Evolutionary conservation across 1,140 invertebrate species (phyloP), one percentile per base, ranked within the genome.

Genomic region (Bombus confusus): DNA sequence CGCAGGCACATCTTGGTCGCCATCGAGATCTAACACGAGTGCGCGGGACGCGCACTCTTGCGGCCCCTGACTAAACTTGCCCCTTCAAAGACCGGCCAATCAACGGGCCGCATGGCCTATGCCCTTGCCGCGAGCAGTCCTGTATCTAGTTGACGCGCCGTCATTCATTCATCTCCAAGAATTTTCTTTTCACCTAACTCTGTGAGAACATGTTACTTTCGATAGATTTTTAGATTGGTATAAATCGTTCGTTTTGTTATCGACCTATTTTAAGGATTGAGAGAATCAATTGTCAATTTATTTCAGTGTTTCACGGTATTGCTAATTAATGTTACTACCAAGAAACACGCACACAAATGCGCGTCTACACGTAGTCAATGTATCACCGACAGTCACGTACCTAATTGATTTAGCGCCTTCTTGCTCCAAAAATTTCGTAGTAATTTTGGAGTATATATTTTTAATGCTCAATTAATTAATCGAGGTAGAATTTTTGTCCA

Each of bases 21-120:
- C 89, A 90, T 90, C 89, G 89, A 89, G 69, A 83, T 83, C 89
- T 90, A 77, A 80, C 88, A 87, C 86, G 66, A 78, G 86, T 89
- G 85, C 86, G 80, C 88, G 88, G 34, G 28, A 64, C 76, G 64
- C 87, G 87, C 71, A n/a, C 64, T 62, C 88, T 75, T 64, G 79
- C 88, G 84, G 79, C 15, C 66, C 37, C 85, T 87, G 13, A 0
- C 37, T 59, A 78, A 86, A 85, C 75, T 69, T 75, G 66, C 57
- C 75, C 37, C 43, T 68, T 76, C 79, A 80, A 82, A 80, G 78
- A 37, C 76, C 85, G 87, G 87, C 87, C 88, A 89, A 90, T 84
- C 85, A 89, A 78, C 85, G 77, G 68, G 71, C 59, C 86, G 81
- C 78, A 79, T 86, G 87, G 83, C 83, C 83, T 86, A 47, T 87